Conservation (phyloP, 2,113 vertebrate genomes). For the Dissostichus mawsoni region DNA sequence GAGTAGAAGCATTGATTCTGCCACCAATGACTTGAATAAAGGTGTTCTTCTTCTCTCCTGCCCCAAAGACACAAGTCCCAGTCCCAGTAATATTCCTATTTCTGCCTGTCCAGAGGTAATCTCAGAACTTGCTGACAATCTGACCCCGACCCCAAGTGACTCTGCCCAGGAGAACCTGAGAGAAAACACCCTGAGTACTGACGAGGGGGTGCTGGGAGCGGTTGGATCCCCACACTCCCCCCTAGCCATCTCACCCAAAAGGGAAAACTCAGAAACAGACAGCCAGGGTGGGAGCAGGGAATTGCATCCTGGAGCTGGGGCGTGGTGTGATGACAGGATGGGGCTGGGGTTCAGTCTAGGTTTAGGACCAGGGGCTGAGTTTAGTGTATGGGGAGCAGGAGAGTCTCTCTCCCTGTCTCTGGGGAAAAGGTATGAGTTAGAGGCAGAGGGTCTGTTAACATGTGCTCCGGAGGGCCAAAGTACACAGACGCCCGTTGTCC, state of each 20-base stretch:
- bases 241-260: slow-evolving; percentile 86
- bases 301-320: slow-evolving; percentile 53
- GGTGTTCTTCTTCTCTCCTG: slow-evolving; percentile 81
- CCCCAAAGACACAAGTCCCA: slow-evolving; percentile 81
- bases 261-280: slow-evolving; percentile 84
- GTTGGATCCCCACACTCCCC: slow-evolving; percentile 79
- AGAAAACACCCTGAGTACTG: slow-evolving; percentile 79
- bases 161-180: slow-evolving; percentile 85
- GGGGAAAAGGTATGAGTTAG: slow-evolving; percentile 77
- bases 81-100: slow-evolving; percentile 85
- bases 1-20: slow-evolving; percentile 54
- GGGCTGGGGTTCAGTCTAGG: slow-evolving; percentile 55
- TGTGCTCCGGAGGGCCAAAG: slow-evolving; percentile 75
- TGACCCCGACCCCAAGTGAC: slow-evolving; percentile 73
- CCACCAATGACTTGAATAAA: slow-evolving; percentile 87
- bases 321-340: slow-evolving; percentile 65
- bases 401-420: slow-evolving; percentile 74
- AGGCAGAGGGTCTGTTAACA: slow-evolving; percentile 79
- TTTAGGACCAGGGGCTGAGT: slow-evolving; percentile 58
- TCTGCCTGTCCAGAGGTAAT: slow-evolving; percentile 76
- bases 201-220: slow-evolving; percentile 76
- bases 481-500: slow-evolving; percentile 56
- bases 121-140: slow-evolving; percentile 81
- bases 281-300: slow-evolving; percentile 40
- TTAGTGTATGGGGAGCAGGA: slow-evolving; percentile 74